These are phyloP conservation scores for Vultur gryphus DNA, from an alignment of 2,797 vertebrate species.

Conservation along the genomic window DNA sequence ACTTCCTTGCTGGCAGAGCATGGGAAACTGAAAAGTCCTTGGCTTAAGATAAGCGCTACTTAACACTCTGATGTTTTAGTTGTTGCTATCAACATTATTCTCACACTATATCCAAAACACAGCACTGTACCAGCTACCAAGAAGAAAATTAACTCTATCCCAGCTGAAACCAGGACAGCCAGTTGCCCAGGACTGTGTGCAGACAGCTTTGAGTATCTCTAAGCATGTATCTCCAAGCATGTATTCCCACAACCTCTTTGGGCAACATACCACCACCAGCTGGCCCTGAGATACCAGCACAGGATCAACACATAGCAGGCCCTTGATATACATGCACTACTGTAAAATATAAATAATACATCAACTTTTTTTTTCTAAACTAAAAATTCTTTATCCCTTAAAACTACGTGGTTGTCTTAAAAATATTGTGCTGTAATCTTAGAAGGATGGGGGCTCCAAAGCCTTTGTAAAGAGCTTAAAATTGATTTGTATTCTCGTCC, in stretches of 20 bases:
- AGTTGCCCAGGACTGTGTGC: neutral
- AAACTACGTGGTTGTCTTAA: neutral
- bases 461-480: neutral
- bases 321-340: neutral
- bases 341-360: neutral
- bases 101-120: too few relatives aligned
- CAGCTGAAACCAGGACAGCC: too few relatives aligned
- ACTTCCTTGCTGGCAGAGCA: too few relatives aligned
- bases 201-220: neutral
- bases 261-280: neutral
- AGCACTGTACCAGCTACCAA: too few relatives aligned
- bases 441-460: neutral
- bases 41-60: too few relatives aligned
- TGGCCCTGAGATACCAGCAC: neutral
- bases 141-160: too few relatives aligned
- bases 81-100: too few relatives aligned
- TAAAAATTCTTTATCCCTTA: neutral
- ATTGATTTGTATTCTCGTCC: neutral
- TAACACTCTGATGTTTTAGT: too few relatives aligned
- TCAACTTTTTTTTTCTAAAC: neutral
- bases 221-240: neutral
- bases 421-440: neutral
- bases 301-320: neutral
- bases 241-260: neutral
- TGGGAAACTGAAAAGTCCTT: too few relatives aligned